Base-by-base conservation (phyloP, 1,140 invertebrate species). In the Megalonaias nervosa region DNA sequence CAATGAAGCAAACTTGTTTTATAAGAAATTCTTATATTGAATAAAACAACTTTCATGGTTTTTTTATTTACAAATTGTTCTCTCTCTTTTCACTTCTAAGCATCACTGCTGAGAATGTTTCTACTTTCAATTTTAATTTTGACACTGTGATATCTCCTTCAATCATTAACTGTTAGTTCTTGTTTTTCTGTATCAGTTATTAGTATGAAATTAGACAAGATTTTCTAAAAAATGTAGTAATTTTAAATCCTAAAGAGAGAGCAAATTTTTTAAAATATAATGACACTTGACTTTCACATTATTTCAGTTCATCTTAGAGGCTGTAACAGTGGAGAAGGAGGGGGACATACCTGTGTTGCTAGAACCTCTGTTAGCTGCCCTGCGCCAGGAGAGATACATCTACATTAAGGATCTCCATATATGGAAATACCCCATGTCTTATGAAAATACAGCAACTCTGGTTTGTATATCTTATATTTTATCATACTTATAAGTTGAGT, bases 391-490 rank as follows among this genome's bases (percentile, higher is more conserved):
- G 57, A 77, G 88, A n/a, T 90, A 90, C 68, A 79, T 74, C 19
- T 79, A 78, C 74, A 85, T 90, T n/a, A 85, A 83, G 67, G 85
- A 86, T 77, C 70, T 90, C 11, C 82, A 89, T 71, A 73, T 90
- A 9, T 90, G 89, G 89, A 84, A 88, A 60, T 87, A 89, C 58
- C 86, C 86, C 1, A 83, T 90, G 84, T 82, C 82, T 14, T 84
- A 86, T 78, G 85, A 88, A 77, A 87, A 89, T 74, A 80, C 84
- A 16, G 86, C 86, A 16, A 81, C 83, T 19, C 72, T 90, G 82
- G 89, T 89, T 79, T 81, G 85, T 76, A 31, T 48, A 48, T 48
- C 11, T 48, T 6, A 48, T 48, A 48, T 48, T 48, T 48, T 48
- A 6, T 5, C 0, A 48, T 48, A 48, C 38, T 6, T 48, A 48